Conservation (phyloP, 1,140 invertebrate species). For the Matsumurasca onukii region DNA sequence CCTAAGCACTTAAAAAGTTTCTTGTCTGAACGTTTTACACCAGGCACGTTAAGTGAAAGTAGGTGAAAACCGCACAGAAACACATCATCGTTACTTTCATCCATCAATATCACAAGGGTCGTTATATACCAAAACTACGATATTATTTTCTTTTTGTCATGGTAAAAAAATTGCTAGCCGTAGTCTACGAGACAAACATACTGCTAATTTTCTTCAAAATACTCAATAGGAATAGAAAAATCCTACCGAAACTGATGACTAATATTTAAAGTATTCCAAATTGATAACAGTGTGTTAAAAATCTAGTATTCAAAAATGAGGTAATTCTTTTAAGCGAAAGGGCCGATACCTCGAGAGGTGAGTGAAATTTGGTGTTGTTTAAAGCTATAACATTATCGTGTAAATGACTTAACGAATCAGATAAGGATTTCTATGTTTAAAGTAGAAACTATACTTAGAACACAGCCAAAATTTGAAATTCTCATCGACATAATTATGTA, state of each 20-base stretch:
- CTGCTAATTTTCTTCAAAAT: constrained; percentile 23
- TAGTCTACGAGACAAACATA: constrained; percentile 11
- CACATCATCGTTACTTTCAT: constrained; percentile 29
- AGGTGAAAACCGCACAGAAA: constrained; percentile 6
- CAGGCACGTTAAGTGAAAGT: not conserved
- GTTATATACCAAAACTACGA: constrained; percentile 35
- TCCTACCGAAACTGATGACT: constrained; percentile 20
- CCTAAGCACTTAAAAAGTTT: constrained; percentile 19
- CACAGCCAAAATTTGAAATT: too few relatives aligned
- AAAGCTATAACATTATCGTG: too few relatives aligned
- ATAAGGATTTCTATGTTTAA: too few relatives aligned
- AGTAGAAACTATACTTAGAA: too few relatives aligned
- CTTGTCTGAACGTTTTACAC: constrained; percentile 1
- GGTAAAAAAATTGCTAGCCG: constrained; percentile 33
- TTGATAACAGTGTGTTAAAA: constrained; percentile 29
- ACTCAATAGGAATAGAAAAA: constrained; percentile 19
- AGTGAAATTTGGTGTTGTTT: too few relatives aligned
- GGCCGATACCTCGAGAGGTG: not conserved
- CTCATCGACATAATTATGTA: too few relatives aligned
- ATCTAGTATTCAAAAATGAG: constrained; percentile 28
- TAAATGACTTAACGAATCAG: too few relatives aligned
- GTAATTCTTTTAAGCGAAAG: constrained; percentile 4
- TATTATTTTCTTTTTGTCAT: constrained; percentile 31
- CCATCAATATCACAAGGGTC: constrained; percentile 42
- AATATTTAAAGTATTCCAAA: constrained; percentile 26